Evolutionary conservation across 2,888 invertebrate genomes (phyloP).

Genomic region (Dryobotodes eremita): DNA sequence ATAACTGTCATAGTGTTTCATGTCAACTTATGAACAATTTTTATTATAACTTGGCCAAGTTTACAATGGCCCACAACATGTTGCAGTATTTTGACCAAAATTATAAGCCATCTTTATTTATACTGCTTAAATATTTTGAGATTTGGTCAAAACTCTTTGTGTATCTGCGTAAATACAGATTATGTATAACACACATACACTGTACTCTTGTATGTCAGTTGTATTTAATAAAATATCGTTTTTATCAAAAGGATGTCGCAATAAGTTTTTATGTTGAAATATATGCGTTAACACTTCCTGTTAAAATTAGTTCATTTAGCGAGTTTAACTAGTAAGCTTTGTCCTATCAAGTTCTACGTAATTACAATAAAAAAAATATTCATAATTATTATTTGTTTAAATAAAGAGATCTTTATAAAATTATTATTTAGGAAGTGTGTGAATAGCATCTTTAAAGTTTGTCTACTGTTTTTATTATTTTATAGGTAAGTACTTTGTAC

Average conservation of each 20-base stretch:
- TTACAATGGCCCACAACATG: neutral
- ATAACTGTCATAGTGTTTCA: neutral
- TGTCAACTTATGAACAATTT: neutral
- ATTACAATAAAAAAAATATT: neutral
- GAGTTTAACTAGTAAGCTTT: neutral
- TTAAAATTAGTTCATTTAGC: conserved; percentile 19
- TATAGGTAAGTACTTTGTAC: conserved; percentile 21
- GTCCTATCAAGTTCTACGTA: neutral
- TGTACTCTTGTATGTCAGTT: conserved; percentile 2
- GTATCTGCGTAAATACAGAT: neutral
- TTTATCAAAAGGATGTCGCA: conserved; percentile 52
- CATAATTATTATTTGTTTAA: neutral
- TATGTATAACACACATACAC: neutral
- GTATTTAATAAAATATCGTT: neutral
- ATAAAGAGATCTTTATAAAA: neutral
- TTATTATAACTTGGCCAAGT: too few relatives aligned
- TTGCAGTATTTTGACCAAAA: too few relatives aligned
- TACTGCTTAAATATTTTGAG: too few relatives aligned
- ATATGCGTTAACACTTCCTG: conserved; percentile 43
- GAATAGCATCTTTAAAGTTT: neutral
- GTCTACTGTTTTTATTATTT: neutral
- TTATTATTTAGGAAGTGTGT: conserved; percentile 3
- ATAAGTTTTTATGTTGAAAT: conserved; percentile 35
- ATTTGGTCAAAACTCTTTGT: neutral
- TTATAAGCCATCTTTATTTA: neutral